phyloP scores from a whole-genome alignment of 2,888 invertebrate species.

The Caenorhabditis angaria region DNA sequence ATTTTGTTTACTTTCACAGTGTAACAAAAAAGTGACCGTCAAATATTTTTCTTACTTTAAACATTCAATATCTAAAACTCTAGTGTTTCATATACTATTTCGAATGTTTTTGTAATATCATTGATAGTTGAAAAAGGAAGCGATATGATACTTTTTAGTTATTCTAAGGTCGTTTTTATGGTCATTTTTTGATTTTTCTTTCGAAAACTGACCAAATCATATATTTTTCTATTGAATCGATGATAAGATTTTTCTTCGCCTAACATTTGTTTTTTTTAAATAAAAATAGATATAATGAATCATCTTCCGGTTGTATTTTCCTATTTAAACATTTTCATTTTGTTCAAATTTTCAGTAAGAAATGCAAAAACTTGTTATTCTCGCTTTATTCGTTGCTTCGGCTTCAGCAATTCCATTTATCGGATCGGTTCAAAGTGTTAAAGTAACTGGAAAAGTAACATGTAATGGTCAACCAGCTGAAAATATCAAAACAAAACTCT shows the following conservation, averaged over 20 bases:
- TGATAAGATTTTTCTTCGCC: too few species aligned
- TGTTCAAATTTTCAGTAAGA: background rate
- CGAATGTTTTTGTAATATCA: background rate
- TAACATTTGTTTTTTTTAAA: too few species aligned
- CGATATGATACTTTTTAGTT: background rate
- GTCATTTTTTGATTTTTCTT: background rate
- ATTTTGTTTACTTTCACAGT: background rate
- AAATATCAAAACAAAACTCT: slow-evolving; percentile 67
- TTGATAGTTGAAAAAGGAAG: slow-evolving; percentile 1
- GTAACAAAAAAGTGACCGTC: background rate
- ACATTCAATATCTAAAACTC: background rate
- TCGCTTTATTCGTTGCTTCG: background rate
- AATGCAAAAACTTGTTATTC: slow-evolving; percentile 26
- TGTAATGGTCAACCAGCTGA: slow-evolving; percentile 65
- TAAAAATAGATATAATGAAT: background rate
- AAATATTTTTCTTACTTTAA: background rate
- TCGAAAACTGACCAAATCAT: too few species aligned
- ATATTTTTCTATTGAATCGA: too few species aligned
- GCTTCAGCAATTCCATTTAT: slow-evolving; percentile 40
- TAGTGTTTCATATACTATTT: background rate
- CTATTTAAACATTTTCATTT: background rate
- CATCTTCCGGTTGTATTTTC: background rate
- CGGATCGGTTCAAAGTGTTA: slow-evolving; percentile 61
- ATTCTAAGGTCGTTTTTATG: background rate
- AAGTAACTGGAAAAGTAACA: slow-evolving; percentile 60